Conservation (phyloP, 2,113 vertebrate genomes). For the Aptenodytes forsteri region DNA sequence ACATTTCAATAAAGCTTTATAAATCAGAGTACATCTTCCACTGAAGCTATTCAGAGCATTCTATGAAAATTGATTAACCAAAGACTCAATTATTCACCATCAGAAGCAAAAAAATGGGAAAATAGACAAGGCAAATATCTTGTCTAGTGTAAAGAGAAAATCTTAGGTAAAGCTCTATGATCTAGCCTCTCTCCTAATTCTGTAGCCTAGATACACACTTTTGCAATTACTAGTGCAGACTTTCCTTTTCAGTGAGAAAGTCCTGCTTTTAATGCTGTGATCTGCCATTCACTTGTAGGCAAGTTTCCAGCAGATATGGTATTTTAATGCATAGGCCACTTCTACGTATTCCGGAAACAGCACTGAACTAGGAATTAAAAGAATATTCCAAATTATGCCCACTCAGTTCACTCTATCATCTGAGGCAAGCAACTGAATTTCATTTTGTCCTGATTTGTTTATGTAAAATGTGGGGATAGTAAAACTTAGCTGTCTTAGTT, state of each 20-base stretch:
- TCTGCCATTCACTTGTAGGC: not conserved
- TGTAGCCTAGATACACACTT: not conserved
- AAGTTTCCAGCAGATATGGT: not conserved
- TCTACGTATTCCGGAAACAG: accelerated
- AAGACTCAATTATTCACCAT: not conserved
- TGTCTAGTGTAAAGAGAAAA: not conserved
- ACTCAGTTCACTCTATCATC: not conserved
- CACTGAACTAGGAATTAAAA: not conserved
- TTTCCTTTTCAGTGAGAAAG: not conserved
- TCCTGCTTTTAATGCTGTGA: not conserved
- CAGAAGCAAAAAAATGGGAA: not conserved
- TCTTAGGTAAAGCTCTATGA: not conserved
- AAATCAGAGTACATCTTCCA: not conserved
- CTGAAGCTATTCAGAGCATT: not conserved
- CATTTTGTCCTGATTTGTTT: not conserved
- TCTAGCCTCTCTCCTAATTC: not conserved
- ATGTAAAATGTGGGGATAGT: not conserved
- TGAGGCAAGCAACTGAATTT: not conserved
- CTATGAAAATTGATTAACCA: not conserved
- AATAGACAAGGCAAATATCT: not conserved
- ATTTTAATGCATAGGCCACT: not conserved
- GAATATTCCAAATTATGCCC: not conserved
- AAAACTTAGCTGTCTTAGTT: not conserved
- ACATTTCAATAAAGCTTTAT: not conserved
- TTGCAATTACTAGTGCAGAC: not conserved